A percentile compares a stretch with the other conserved stretches of the same genome.
These are phyloP conservation scores for Antennarius maculatus DNA, from an alignment of 2,797 vertebrate genomes.

Conservation along the genomic window DNA sequence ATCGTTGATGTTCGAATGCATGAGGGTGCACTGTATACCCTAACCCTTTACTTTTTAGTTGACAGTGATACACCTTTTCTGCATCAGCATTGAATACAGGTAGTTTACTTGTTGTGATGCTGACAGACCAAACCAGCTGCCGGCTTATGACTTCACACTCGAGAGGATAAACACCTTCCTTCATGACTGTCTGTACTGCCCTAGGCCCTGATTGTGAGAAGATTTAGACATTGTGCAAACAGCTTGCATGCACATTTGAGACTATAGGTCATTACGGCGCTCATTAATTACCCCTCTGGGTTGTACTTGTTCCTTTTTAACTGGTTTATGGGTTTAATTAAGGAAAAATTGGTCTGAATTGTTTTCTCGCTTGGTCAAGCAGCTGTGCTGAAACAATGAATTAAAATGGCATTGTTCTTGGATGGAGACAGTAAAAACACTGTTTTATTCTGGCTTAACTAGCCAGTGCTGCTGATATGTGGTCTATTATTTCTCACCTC, in stretches of 20 bases:
- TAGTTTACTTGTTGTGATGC: conserved; percentile 38
- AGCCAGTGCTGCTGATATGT: conserved; percentile 7
- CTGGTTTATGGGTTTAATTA: conserved; percentile 57
- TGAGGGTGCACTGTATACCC: no score
- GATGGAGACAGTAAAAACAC: conserved; percentile 19
- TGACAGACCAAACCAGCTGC: conserved; percentile 53
- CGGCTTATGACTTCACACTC: conserved; percentile 61
- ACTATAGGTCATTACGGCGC: conserved; percentile 51
- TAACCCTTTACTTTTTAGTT: no score
- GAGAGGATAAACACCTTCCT: conserved; percentile 33
- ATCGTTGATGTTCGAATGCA: no score
- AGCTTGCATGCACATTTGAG: conserved; percentile 53
- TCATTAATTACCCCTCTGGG: conserved; percentile 49
- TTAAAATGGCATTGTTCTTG: conserved; percentile 11
- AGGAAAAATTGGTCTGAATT: conserved; percentile 26
- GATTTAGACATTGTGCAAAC: conserved; percentile 45
- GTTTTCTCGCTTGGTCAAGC: conserved; percentile 34
- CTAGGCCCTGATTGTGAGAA: conserved; percentile 28
- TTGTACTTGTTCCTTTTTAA: conserved; percentile 44
- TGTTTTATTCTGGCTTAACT: conserved; percentile 32
- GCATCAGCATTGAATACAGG: conserved; percentile 17
- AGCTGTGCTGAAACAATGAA: conserved; percentile 25
- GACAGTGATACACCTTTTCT: conserved; percentile 10
- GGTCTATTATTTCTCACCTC: conserved; percentile 39
- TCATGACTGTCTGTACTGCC: conserved; percentile 21